A percentile compares a stretch with the other conserved stretches of the same genome.
Conservation (phyloP, 2,888 invertebrate genomes). For the Drosophila gaucha region DNA sequence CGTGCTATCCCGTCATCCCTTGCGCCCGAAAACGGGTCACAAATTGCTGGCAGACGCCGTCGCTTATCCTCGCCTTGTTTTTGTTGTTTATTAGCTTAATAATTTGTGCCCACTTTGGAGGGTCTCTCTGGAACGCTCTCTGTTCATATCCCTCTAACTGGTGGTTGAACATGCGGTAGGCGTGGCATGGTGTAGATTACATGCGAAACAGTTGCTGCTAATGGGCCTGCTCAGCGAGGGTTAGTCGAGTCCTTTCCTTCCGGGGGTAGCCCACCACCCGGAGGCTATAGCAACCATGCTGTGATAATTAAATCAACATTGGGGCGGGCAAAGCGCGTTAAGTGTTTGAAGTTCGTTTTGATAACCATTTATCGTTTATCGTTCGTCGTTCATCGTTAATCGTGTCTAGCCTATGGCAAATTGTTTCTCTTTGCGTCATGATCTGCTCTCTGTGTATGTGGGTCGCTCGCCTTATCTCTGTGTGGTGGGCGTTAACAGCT, state of each 20-base stretch:
- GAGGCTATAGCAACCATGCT: slow-evolving; percentile 67
- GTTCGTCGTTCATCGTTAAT: slow-evolving; percentile 44
- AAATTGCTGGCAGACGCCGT: slow-evolving; percentile 53
- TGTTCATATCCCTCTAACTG: slow-evolving; percentile 7
- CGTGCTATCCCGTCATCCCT: background rate
- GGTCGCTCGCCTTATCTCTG: slow-evolving; percentile 26
- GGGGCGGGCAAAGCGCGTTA: slow-evolving; percentile 53
- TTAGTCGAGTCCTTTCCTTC: background rate
- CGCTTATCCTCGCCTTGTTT: slow-evolving; percentile 52
- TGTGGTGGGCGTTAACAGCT: slow-evolving; percentile 44
- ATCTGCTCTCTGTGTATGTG: slow-evolving; percentile 2
- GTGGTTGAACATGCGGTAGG: slow-evolving; percentile 55
- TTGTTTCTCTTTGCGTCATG: slow-evolving; percentile 6
- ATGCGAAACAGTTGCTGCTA: slow-evolving; percentile 72
- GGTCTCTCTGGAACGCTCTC: background rate
- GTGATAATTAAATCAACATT: slow-evolving; percentile 77
- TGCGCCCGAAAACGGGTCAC: slow-evolving; percentile 36
- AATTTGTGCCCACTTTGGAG: slow-evolving; percentile 71
- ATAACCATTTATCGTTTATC: slow-evolving; percentile 60
- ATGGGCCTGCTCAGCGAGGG: slow-evolving; percentile 45
- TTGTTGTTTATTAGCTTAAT: slow-evolving; percentile 76
- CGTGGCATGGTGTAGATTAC: slow-evolving; percentile 77
- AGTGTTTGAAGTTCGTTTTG: slow-evolving; percentile 71
- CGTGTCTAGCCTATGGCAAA: slow-evolving; percentile 30
- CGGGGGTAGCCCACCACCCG: slow-evolving; percentile 28